Base-by-base conservation (phyloP, 2,888 invertebrate genomes). In the Eupithecia abbreviata region DNA sequence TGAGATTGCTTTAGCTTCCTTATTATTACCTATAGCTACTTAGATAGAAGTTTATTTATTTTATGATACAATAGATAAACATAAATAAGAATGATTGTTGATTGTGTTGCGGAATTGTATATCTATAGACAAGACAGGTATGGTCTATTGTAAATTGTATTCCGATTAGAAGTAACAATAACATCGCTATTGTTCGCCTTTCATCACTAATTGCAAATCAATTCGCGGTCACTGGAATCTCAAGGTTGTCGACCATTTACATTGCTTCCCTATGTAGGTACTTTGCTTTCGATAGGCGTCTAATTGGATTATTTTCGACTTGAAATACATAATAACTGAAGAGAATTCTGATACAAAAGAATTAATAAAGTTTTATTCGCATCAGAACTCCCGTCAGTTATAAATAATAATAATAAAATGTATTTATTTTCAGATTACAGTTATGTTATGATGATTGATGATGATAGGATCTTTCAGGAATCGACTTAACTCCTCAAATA, bases 141-240 rank as follows among this genome's bases (percentile, higher is more conserved):
- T 2, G 10, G 30, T 62, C 62, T 12, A 62, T 62, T 62, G 62
- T 51, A 65, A 62, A 65, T 71, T 73, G 62, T 71, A 73, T 47
- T 45, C 65, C 49, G 71, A 74, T 66, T n/a, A 58, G 49, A 69
- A 30, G 42, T 47, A 65, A 74, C 71, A 76, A 72, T 62, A 42
- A 71, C n/a, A 69, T 30, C 3, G 69, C 47, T 10, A 47, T 69
- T 69, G 47, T 69, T 69, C 47, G 51, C 73, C 74, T 76, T 78
- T 74, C 75, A 74, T 74, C 71, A 71, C 41, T 69, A 73, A 76
- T 77, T 73, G 77, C 68, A 42, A 74, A 78, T 69, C 45, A 58
- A 73, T 78, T 78, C 75, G 73, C 76, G 75, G 78, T 43, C 72
- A 51, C 49, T 3, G 45, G 62, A 41, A 71, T 71, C 71, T 69